Base-by-base conservation (phyloP, 2,113 vertebrate species). In the Chaetodon trifascialis region DNA sequence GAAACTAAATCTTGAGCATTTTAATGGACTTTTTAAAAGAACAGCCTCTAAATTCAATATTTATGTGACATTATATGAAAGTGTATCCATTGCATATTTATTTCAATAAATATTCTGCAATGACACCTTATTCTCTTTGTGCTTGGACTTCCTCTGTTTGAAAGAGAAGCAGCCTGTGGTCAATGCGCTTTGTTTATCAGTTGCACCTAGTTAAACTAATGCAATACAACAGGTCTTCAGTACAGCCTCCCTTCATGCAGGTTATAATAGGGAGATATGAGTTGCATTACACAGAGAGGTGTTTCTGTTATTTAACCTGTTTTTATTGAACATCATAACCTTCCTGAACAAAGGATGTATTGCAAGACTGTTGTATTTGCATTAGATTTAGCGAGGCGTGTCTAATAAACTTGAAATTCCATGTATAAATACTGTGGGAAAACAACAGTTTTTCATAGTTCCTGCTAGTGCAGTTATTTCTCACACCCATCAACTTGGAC, bases 91-190 rank as follows among this genome's bases (percentile, higher is more conserved):
- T 89, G 90, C 88, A 93, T 93, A 94, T 94, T 93, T 94, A 94
- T 94, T 94, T 94, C 91, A 94, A 94, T 94, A 94, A 94, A 94
- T 94, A 94, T 86, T 93, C 91, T 93, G 89, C 92, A 92, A 81
- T 93, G 88, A 91, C 80, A 76, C 72, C 0, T 55, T 82, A 12
- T 68, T 68, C 44, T 44, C 38, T 72, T 84, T 77, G 73, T 38
- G 80, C 15, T 38, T 63, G 15, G 23, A 76, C n/a, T 79, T 82
- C 6, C 42, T 80, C 16, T 70, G 19, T 17, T 25, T 67, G 49
- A 34, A 63, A 30, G 14, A 42, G 11, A 64, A 16, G 16, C 17
- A 72, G 12, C 8, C 21, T 62, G 38, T 30, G 38, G 21, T 17
- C 11, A 14, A 54, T 30, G 7, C 7, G 23, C 49, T 38, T 16